These are phyloP conservation scores for Zingel zingel DNA, from an alignment of 2,113 vertebrate genomes.

Conservation along the genomic window DNA sequence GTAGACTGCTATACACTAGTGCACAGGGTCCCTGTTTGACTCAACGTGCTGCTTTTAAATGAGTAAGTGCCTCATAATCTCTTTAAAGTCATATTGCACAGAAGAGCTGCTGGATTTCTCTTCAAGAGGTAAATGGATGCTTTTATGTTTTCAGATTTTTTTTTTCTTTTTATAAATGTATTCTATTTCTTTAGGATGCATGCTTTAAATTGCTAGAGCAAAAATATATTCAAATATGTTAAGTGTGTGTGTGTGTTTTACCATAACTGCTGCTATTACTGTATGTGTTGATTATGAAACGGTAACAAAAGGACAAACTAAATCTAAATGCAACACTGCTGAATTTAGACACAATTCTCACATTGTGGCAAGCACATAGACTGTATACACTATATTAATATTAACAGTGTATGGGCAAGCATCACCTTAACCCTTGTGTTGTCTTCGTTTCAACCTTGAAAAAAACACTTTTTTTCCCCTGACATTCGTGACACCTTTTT, in stretches of 20 bases:
- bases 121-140: constrained; percentile 45
- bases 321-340: too few species aligned
- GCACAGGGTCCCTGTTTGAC: constrained; percentile 26
- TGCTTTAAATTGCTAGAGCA: too few species aligned
- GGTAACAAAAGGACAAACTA: background rate
- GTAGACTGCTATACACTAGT: constrained; percentile 24
- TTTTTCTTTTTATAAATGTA: background rate
- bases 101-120: constrained; percentile 38
- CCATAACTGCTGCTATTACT: background rate
- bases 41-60: constrained; percentile 24
- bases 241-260: background rate
- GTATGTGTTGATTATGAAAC: background rate
- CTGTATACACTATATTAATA: too few species aligned
- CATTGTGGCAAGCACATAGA: background rate
- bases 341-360: background rate
- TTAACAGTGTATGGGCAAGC: too few species aligned
- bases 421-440: too few species aligned
- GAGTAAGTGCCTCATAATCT: background rate
- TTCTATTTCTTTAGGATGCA: background rate
- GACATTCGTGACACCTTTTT: too few species aligned
- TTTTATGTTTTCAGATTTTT: constrained; percentile 13
- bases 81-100: background rate
- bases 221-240: too few species aligned
- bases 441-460: too few species aligned
- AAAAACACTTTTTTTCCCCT: too few species aligned